A percentile compares a stretch with the other conserved stretches of the same genome.
Evolutionary conservation across 2,113 vertebrate genomes (phyloP).

Genomic region (Labeo rohita): DNA sequence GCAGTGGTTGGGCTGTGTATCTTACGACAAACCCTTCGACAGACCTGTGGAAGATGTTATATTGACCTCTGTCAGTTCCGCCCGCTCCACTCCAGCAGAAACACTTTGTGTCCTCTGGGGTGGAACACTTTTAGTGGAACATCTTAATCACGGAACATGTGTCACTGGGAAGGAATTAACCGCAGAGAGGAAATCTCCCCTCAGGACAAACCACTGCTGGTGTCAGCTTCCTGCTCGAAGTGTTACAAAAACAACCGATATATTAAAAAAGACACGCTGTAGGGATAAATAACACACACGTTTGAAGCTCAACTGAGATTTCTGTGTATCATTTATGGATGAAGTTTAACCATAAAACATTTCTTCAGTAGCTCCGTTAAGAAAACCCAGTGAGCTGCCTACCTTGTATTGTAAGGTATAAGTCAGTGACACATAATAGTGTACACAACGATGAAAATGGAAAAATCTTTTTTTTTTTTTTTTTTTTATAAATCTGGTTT

Average conservation of each 20-base stretch:
- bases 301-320: constrained; percentile 55
- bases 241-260: constrained; percentile 54
- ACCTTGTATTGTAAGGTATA: background rate
- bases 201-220: constrained; percentile 59
- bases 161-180: constrained; percentile 64
- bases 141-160: constrained; percentile 50
- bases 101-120: constrained; percentile 35
- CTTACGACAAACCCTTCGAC: background rate
- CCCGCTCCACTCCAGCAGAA: constrained; percentile 26
- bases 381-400: background rate
- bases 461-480: background rate
- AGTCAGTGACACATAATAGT: background rate
- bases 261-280: constrained; percentile 57
- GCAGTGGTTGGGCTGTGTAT: background rate
- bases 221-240: constrained; percentile 52
- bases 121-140: constrained; percentile 45
- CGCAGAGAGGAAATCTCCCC: constrained; percentile 57
- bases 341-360: constrained; percentile 62
- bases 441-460: background rate
- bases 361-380: constrained; percentile 47
- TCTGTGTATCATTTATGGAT: constrained; percentile 67
- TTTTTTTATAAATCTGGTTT: too few species aligned
- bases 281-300: constrained; percentile 67
- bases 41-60: constrained; percentile 27
- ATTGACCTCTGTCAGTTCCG: constrained; percentile 21